Evolutionary conservation across 2,888 invertebrate species (phyloP), one percentile per base, ranked within the genome.

Genomic region (Scelioninae gen. 2): DNA sequence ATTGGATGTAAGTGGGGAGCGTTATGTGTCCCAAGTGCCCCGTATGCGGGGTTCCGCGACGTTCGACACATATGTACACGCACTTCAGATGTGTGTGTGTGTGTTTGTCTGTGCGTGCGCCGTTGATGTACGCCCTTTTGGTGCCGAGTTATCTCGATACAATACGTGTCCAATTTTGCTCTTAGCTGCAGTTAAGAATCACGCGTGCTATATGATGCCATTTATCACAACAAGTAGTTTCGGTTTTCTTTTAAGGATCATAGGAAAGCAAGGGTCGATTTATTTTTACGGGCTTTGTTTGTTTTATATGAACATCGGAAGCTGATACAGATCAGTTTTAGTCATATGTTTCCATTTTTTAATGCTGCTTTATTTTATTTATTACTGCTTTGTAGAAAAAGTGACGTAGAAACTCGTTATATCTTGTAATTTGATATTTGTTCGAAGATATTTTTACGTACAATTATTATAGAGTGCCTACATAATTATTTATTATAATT

Each of bases 1-100:
- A 86, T 86, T 86, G 85, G 85, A 85, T 85, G 85, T 86, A 85
- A 85, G 85, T 82, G 84, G 85, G 85, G 84, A 83, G 81, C 82
- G 84, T 86, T 86, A 86, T 86, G 85, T 84, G 85, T 86, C 86
- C 86, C 86, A 82, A 82, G 86, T 80, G 86, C 81, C 82, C 85
- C 83, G 84, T 86, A 84, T 85, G 84, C 78, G 84, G 85, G 82
- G 81, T 82, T 81, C 64, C 57, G 73, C 61, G 68, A 43, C 41
- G 39, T 53, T 52, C 63, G 60, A 64, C 63, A 35, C 41, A 64
- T 71, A 63, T 69, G 70, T 45, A 72, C 73, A 68, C 55, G 61
- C 69, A 64, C 50, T 68, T 67, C 37, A 9, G 28, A 28, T 22
- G 22, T 22, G 43, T 39, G 7, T 28, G 46, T 22, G 22, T 22